Percentiles rank a stretch among this genome's conserved stretches.
Conservation (phyloP, 2,113 vertebrate species). For the Hemichromis elongatus region DNA sequence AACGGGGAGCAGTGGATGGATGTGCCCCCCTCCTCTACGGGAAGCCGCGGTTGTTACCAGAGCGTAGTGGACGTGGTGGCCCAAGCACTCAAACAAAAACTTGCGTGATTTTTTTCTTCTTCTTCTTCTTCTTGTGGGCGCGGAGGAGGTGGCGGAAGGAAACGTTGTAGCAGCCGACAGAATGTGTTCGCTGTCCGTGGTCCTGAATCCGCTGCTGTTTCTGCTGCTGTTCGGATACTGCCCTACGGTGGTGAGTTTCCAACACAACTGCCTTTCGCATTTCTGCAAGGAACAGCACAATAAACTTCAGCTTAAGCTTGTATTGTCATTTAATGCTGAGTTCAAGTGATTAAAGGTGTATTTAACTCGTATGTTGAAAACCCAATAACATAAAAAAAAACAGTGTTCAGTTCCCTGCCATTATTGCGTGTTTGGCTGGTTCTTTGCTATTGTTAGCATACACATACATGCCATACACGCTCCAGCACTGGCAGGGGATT, state of each 20-base stretch:
- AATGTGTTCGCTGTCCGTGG: slow-evolving; percentile 81
- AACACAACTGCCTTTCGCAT: not conserved
- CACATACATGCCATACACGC: not conserved
- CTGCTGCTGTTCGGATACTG: slow-evolving; percentile 81
- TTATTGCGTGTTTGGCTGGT: not conserved
- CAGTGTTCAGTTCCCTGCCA: not conserved
- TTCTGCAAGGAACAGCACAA: not conserved
- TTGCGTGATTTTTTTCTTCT: not conserved
- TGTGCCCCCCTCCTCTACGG: not conserved
- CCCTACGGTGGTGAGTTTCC: slow-evolving; percentile 82
- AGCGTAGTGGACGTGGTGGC: slow-evolving; percentile 23
- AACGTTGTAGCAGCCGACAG: slow-evolving; percentile 43
- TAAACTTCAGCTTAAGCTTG: not conserved
- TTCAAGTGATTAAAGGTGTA: not conserved
- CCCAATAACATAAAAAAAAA: not conserved
- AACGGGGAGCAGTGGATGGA: slow-evolving; percentile 53
- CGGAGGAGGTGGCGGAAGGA: slow-evolving; percentile 26
- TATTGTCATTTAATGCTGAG: not conserved
- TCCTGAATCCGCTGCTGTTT: slow-evolving; percentile 82
- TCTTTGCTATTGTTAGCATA: not conserved
- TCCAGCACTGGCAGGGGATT: not conserved
- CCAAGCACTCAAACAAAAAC: slow-evolving; percentile 15
- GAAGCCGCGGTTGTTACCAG: not conserved
- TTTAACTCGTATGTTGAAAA: not conserved
- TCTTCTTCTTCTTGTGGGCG: not conserved